Evolutionary conservation across 1,140 invertebrate species (phyloP).

Genomic region (Panagrolaimus sp.): DNA sequence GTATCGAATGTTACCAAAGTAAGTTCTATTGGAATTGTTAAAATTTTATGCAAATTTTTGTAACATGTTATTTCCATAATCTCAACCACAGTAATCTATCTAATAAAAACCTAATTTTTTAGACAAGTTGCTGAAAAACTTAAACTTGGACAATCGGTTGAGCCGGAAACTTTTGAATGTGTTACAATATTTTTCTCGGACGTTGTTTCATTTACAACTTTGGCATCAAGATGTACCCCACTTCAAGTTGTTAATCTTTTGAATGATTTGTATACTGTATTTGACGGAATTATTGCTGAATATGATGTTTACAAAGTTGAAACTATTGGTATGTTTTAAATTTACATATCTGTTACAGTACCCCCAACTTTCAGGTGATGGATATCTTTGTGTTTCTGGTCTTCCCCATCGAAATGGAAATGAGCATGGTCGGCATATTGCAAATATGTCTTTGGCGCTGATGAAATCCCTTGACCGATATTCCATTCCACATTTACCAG

Average conservation of each 20-base stretch:
- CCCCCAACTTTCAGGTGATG: conserved; percentile 28
- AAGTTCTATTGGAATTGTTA: conserved; percentile 57
- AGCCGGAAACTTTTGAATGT: conserved; percentile 85
- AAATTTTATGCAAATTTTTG: conserved; percentile 77
- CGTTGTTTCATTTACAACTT: conserved; percentile 92
- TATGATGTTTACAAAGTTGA: conserved; percentile 87
- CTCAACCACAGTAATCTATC: neutral
- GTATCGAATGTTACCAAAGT: conserved; percentile 81
- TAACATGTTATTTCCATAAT: neutral
- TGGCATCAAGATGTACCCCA: conserved; percentile 88
- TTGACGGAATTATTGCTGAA: conserved; percentile 84
- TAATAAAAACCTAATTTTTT: conserved; percentile 11
- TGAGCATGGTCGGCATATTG: conserved; percentile 83
- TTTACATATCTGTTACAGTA: neutral
- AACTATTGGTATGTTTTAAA: conserved; percentile 56
- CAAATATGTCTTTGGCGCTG: conserved; percentile 27
- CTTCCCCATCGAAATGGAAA: conserved; percentile 81
- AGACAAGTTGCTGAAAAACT: conserved; percentile 66
- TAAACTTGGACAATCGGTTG: conserved; percentile 79
- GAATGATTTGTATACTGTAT: conserved; percentile 88
- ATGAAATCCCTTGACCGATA: conserved; percentile 45
- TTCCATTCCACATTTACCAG: conserved; percentile 27
- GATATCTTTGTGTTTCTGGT: conserved; percentile 63
- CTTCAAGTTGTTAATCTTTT: conserved; percentile 83
- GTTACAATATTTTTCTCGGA: conserved; percentile 96